Base-by-base conservation (phyloP, 2,888 invertebrate genomes). In the Callyntrura guangdongensis region DNA sequence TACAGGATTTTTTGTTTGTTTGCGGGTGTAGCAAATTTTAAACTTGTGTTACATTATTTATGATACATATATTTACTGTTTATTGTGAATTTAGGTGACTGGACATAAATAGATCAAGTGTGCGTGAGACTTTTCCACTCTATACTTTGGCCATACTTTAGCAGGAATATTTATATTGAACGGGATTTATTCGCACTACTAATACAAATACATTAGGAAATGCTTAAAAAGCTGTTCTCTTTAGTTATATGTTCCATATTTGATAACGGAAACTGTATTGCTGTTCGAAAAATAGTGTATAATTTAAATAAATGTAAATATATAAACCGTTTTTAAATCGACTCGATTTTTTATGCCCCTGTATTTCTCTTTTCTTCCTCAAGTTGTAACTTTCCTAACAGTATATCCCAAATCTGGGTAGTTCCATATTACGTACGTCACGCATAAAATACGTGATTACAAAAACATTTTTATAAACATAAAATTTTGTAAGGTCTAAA, bases 81-180 rank as follows among this genome's bases (percentile, higher is more conserved):
- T 36, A 69, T 12, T 49, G 47, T 74, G 74, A 3, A 74, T 74
- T 74, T 74, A 74, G 74, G 69, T 69, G 17, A 22, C 74, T 49
- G 0, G 12, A 1, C n/a, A 53, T 53, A 14, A n/a, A 36, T 36
- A 36, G 36, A 36, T 36, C 36, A 36, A 36, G 36, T 36, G 36
- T 36, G 36, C 36, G 36, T 36, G 6, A 36, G 36, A 6, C 36
- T 2, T 36, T 36, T 36, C 36, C 6, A 36, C 6, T 36, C 3
- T 36, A 36, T 2, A 4, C 36, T n/a, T n/a, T n/a, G n/a, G n/a
- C n/a, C n/a, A n/a, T n/a, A n/a, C n/a, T n/a, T n/a, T n/a, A n/a
- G n/a, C n/a, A n/a, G n/a, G n/a, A n/a, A n/a, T n/a, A n/a, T n/a
- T n/a, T n/a, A n/a, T n/a, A n/a, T n/a, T n/a, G n/a, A n/a, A n/a